Evolutionary conservation across 2,888 invertebrate species (phyloP).

Genomic region (Entomobrya multifasciata): DNA sequence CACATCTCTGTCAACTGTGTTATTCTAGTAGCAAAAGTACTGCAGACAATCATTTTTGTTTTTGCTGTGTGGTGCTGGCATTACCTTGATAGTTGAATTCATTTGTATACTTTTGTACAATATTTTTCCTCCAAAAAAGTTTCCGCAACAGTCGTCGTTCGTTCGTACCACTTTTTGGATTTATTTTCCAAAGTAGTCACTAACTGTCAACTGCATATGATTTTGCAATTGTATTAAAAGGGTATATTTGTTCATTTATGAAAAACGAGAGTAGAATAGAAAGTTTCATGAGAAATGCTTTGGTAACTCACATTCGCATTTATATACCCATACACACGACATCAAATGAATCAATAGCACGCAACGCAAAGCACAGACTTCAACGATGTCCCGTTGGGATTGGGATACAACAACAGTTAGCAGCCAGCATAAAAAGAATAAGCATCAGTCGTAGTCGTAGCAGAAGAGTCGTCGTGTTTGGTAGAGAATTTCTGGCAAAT

Average conservation of each 20-base stretch:
- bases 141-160: too few species aligned
- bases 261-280: slow-evolving; percentile 11
- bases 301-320: neutral
- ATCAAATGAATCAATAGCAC: slow-evolving; percentile 69
- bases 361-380: slow-evolving; percentile 61
- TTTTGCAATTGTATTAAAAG: slow-evolving; percentile 4
- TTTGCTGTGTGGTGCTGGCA: too few species aligned
- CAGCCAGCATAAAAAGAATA: too few species aligned
- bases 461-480: neutral
- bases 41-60: neutral
- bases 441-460: neutral
- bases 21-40: slow-evolving; percentile 1
- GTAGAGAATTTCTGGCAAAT: too few species aligned
- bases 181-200: neutral
- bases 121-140: too few species aligned
- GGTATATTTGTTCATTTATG: slow-evolving; percentile 51
- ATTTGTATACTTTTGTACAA: too few species aligned
- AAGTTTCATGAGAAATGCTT: slow-evolving; percentile 55
- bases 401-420: slow-evolving; percentile 48
- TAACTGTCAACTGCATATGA: neutral
- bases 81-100: too few species aligned
- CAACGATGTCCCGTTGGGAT: slow-evolving; percentile 69
- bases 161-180: neutral
- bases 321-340: slow-evolving; percentile 49
- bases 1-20: too few species aligned